Evolutionary conservation across 2,113 vertebrate genomes (phyloP).

Genomic region (Elaphurus davidianus): DNA sequence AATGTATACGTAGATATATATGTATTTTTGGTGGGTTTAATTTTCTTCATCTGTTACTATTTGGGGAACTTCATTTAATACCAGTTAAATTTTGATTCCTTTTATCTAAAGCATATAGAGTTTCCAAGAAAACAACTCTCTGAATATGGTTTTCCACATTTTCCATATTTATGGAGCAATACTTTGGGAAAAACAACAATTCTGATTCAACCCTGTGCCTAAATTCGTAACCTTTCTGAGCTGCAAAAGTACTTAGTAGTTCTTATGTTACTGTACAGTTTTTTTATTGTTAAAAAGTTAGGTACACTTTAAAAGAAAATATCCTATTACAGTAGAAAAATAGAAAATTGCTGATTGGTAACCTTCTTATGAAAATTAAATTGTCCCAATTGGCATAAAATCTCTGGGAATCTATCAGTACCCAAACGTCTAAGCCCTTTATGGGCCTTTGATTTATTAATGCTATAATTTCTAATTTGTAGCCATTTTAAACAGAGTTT

Average conservation of each 20-base stretch:
- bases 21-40: constrained; percentile 71
- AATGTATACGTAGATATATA: constrained; percentile 72
- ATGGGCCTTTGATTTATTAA: constrained; percentile 28
- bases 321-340: not conserved
- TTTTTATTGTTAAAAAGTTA: constrained; percentile 41
- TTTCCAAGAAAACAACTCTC: constrained; percentile 26
- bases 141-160: constrained; percentile 7
- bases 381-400: constrained; percentile 25
- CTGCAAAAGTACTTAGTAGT: not conserved
- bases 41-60: constrained; percentile 45
- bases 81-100: constrained; percentile 15
- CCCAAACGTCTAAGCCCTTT: not conserved
- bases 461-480: not conserved
- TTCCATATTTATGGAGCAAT: constrained; percentile 34
- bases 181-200: constrained; percentile 4
- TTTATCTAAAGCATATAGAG: constrained; percentile 35
- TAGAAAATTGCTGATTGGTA: constrained; percentile 12
- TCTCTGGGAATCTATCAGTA: not conserved
- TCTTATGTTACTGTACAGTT: not conserved
- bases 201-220: not conserved
- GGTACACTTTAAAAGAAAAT: constrained; percentile 21
- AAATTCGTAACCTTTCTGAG: constrained; percentile 33
- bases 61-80: constrained; percentile 12
- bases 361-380: constrained; percentile 20
- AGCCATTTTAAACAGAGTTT: constrained; percentile 3